Evolutionary conservation across 2,113 vertebrate genomes (phyloP).

Genomic region (Entomyzon cyanotis): DNA sequence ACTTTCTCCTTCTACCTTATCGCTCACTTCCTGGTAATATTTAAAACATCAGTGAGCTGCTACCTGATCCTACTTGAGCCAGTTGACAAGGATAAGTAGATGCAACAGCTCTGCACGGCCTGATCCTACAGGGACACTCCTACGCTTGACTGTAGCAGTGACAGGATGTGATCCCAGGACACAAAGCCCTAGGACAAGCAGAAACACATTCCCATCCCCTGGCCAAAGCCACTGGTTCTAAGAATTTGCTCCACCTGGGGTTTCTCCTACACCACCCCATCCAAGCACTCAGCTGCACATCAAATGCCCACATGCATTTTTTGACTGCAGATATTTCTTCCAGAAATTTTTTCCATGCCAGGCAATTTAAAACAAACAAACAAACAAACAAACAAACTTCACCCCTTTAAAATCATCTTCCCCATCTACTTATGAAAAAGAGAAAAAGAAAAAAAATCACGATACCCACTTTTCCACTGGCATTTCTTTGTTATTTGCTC

Average conservation of each 20-base stretch:
- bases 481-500: background rate
- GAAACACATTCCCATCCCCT: background rate
- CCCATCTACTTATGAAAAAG: background rate
- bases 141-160: background rate
- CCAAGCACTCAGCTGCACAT: background rate
- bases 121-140: background rate
- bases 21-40: background rate
- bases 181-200: background rate
- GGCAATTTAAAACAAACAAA: too few relatives aligned
- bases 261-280: background rate
- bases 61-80: background rate
- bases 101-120: background rate
- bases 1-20: background rate
- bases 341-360: background rate
- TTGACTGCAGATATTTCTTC: background rate
- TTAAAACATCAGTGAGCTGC: background rate
- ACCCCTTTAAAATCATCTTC: background rate
- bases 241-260: background rate
- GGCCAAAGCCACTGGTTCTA: background rate
- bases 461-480: background rate
- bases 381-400: background rate
- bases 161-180: background rate
- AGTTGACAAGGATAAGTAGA: background rate
- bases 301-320: fast-evolving
- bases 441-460: background rate